These are phyloP conservation scores for Acridotheres tristis DNA, from an alignment of 2,797 vertebrate genomes.

Conservation along the genomic window DNA sequence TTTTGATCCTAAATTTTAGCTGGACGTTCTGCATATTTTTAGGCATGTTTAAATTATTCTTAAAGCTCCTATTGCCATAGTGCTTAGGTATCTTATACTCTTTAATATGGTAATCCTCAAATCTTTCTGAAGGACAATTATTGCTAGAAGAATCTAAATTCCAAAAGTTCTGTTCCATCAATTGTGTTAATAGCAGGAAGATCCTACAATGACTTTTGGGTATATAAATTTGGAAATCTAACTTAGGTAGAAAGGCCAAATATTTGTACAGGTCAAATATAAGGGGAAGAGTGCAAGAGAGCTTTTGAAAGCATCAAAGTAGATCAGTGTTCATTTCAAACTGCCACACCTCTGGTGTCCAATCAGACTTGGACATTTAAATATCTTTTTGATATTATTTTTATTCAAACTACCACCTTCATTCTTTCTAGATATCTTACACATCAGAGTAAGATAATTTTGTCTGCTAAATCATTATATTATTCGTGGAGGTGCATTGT, in stretches of 20 bases:
- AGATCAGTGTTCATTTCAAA: background rate
- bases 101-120: background rate
- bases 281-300: background rate
- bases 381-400: background rate
- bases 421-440: background rate
- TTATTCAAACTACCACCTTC: background rate
- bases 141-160: background rate
- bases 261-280: background rate
- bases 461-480: background rate
- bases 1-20: background rate
- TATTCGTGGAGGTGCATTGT: accelerated
- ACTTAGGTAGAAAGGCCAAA: background rate
- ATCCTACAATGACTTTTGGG: background rate
- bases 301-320: background rate
- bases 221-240: background rate
- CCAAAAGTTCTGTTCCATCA: background rate
- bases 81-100: background rate
- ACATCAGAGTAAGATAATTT: background rate
- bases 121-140: background rate
- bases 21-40: accelerated
- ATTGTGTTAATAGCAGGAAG: background rate
- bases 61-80: background rate
- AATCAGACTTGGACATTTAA: background rate
- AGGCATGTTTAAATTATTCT: background rate
- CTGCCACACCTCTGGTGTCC: background rate